phyloP scores from a whole-genome alignment of 2,797 vertebrate species.

The Yasuhikotakia modesta region DNA sequence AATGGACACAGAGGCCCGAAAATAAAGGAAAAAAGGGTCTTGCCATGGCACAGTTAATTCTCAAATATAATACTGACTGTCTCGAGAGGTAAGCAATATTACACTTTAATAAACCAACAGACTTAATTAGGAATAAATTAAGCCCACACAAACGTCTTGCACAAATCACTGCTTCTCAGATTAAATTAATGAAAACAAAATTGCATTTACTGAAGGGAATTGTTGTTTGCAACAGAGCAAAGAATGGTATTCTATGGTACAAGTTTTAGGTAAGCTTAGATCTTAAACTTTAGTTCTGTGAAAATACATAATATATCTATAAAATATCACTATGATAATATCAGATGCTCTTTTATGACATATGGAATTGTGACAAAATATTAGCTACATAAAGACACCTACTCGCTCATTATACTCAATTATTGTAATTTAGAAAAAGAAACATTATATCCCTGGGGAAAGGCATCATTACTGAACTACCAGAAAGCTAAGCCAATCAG shows the following conservation, averaged over 20 bases:
- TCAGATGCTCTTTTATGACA: neutral
- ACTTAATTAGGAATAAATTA: conserved; percentile 57
- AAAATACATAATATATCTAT: too few relatives aligned
- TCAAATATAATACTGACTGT: conserved; percentile 30
- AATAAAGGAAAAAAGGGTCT: neutral
- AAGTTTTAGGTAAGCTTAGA: neutral
- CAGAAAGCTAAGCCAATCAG: too few relatives aligned
- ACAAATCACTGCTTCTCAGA: conserved; percentile 51
- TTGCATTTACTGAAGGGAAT: conserved; percentile 14
- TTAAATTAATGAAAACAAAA: conserved; percentile 48
- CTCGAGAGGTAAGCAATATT: conserved; percentile 45
- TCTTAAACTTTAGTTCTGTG: neutral
- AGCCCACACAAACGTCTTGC: conserved; percentile 6
- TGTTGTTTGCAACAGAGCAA: neutral
- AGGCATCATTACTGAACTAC: too few relatives aligned
- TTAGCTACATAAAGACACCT: neutral
- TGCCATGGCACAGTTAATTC: neutral
- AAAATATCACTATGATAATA: too few relatives aligned
- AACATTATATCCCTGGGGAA: too few relatives aligned
- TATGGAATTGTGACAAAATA: neutral
- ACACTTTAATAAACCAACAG: conserved; percentile 53
- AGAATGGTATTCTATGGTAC: conserved; percentile 1
- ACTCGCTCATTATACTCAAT: too few relatives aligned
- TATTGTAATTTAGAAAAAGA: too few relatives aligned
- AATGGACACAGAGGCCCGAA: conserved; percentile 91